Evolutionary conservation across 1,140 invertebrate species (phyloP), one percentile per base, ranked within the genome.

Genomic region (Stenopsyche tienmushanensis): DNA sequence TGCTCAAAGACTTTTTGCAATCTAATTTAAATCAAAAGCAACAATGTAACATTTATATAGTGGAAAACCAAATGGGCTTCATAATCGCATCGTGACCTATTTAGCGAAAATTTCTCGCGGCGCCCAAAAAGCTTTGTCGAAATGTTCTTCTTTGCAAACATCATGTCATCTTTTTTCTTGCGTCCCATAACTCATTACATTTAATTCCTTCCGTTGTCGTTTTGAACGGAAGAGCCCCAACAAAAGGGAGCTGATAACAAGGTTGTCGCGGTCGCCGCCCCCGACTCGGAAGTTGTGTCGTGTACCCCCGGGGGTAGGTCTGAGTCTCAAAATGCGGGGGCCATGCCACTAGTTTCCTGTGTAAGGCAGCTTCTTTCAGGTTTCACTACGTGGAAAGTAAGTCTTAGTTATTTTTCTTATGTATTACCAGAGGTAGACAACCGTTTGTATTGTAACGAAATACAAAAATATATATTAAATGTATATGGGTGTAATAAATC

Each of bases 201-300:
- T 69, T 69, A 69, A 69, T 69, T 69, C 21, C 44, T 63, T 69
- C 67, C 67, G 67, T 58, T 58, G 52, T 54, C 52, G 18, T 23
- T 25, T 15, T 18, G n/a, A 44, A 29, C 49, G 53, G 53, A 59
- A 47, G 41, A 24, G 17, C 24, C 5, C 45, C 21, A 52, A 39
- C 23, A 62, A 52, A 34, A 25, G 45, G 59, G 18, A 1, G 13
- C 24, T 24, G 59, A 60, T 60, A 60, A 47, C 57, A 47, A 60
- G 42, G 42, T 60, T 47, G 42, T 44, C 26, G 29, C 34, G 41
- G 45, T 62, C 39, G 10, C 44, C 50, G 54, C 47, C 53, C 54
- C 62, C 63, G n/a, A 18, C 63, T 9, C 50, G 59, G 65, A 67
- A 23, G 65, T 57, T n/a, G 24, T 57, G 55, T 53, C 64, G 29